A percentile compares a stretch with the other conserved stretches of the same genome.
These are phyloP conservation scores for Lottia scabra DNA, from an alignment of 2,888 invertebrate genomes.

Conservation along the genomic window DNA sequence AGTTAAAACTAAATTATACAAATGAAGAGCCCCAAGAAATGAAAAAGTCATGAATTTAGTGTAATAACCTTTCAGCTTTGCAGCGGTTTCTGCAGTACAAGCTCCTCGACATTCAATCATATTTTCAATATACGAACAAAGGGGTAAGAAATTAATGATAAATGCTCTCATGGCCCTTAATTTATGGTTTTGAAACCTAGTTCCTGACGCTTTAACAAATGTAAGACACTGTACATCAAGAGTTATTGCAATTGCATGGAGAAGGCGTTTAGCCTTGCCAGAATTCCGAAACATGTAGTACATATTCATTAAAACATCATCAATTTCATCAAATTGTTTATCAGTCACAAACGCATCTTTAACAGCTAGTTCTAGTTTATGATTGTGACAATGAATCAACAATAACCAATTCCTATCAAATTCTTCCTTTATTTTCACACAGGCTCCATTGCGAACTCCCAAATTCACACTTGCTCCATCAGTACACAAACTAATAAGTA, in stretches of 20 bases:
- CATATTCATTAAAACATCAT: conserved; percentile 10
- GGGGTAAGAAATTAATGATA: conserved; percentile 12
- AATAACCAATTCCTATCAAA: conserved; percentile 12
- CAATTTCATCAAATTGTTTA: conserved; percentile 6
- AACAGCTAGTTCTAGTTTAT: conserved; percentile 10
- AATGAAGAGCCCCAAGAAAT: neutral
- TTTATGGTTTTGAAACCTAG: conserved; percentile 14
- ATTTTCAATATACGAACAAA: neutral
- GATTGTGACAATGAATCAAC: conserved; percentile 13
- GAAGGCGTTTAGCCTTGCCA: conserved; percentile 10
- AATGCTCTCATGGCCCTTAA: conserved; percentile 9
- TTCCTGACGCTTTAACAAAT: conserved; percentile 10
- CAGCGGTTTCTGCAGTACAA: neutral
- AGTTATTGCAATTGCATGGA: conserved; percentile 1
- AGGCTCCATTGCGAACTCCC: conserved; percentile 9
- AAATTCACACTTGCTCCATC: conserved; percentile 14
- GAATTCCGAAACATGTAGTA: conserved; percentile 13
- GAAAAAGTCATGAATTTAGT: neutral
- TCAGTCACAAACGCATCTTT: conserved; percentile 13
- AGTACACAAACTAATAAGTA: neutral
- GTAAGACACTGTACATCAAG: conserved; percentile 12
- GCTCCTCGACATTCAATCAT: neutral
- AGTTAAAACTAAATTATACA: neutral
- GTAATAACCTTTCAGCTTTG: neutral
- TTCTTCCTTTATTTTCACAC: conserved; percentile 6